A percentile compares a stretch with the other conserved stretches of the same genome.
Evolutionary conservation across 2,797 vertebrate species (phyloP).

Genomic region (Sciaenops ocellatus): DNA sequence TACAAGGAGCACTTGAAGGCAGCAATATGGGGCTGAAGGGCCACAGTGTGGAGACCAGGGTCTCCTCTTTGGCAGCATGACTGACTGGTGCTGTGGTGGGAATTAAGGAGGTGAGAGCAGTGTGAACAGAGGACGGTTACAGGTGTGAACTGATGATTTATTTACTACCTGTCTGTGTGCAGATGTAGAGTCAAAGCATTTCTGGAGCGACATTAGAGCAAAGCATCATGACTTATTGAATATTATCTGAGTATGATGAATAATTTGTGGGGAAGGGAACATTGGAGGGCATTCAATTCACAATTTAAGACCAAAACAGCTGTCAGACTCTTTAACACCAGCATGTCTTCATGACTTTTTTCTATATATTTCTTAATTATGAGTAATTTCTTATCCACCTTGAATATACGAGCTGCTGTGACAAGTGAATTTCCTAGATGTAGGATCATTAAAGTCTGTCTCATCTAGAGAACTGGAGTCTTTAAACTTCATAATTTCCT

Average conservation of each 20-base stretch:
- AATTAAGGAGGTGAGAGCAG: constrained; percentile 1
- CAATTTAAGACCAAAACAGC: too few relatives aligned
- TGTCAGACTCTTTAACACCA: too few relatives aligned
- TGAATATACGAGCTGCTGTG: too few relatives aligned
- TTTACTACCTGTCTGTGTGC: constrained; percentile 1
- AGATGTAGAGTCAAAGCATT: not conserved
- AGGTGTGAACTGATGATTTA: not conserved
- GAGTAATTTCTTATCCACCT: too few relatives aligned
- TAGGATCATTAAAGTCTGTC: too few relatives aligned
- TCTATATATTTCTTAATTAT: too few relatives aligned
- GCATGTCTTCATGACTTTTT: too few relatives aligned
- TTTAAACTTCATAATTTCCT: too few relatives aligned
- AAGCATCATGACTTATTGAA: not conserved
- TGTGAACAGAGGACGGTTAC: not conserved
- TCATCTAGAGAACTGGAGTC: too few relatives aligned
- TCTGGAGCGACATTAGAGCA: not conserved
- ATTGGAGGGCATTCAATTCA: not conserved
- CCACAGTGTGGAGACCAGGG: constrained; percentile 26
- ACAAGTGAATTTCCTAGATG: too few relatives aligned
- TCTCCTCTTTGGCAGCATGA: constrained; percentile 22
- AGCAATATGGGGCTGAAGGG: constrained; percentile 45
- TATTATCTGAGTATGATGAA: not conserved
- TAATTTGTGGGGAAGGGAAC: not conserved
- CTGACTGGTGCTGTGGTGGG: constrained; percentile 18
- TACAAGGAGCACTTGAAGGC: constrained; percentile 51